These are phyloP conservation scores for Latrodectus geometricus DNA, from an alignment of 1,140 invertebrate genomes.

Conservation along the genomic window DNA sequence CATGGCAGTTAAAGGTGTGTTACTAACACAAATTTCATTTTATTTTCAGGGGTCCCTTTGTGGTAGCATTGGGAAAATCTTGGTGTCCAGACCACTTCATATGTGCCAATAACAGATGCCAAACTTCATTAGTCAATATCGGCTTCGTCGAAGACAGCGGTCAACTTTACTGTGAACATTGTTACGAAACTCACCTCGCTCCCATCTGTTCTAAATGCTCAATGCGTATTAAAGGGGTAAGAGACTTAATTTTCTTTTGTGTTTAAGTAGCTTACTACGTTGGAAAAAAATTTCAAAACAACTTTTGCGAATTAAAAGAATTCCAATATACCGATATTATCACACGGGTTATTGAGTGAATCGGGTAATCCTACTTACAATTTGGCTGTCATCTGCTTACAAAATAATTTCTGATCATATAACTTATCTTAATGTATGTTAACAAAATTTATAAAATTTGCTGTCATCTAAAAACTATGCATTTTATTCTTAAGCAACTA, in stretches of 20 bases:
- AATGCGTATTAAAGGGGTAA: slow-evolving; percentile 88
- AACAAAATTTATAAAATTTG: too few species aligned
- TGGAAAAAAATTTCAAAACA: too few species aligned
- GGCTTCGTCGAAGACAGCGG: slow-evolving; percentile 98
- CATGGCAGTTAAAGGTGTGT: too few species aligned
- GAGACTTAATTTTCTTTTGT: slow-evolving; percentile 16
- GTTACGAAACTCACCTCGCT: slow-evolving; percentile 96
- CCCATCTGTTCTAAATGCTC: slow-evolving; percentile 94
- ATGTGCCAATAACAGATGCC: slow-evolving; percentile 91
- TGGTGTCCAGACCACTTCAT: slow-evolving; percentile 99
- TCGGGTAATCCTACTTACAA: too few species aligned
- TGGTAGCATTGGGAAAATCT: slow-evolving; percentile 94
- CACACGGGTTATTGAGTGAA: too few species aligned
- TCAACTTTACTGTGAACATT: slow-evolving; percentile 94
- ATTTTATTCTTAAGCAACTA: too few species aligned
- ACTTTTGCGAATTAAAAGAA: too few species aligned
- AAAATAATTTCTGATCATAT: too few species aligned
- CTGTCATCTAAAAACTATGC: too few species aligned
- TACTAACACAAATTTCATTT: slow-evolving; percentile 5
- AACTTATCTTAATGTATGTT: too few species aligned
- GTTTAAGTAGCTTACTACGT: background rate
- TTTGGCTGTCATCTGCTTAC: too few species aligned
- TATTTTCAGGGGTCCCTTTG: slow-evolving; percentile 89
- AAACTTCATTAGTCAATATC: slow-evolving; percentile 89
- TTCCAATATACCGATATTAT: too few species aligned